A percentile compares a stretch with the other conserved stretches of the same genome.
These are phyloP conservation scores for Tetrax tetrax DNA, from an alignment of 2,113 vertebrate genomes.

Conservation along the genomic window DNA sequence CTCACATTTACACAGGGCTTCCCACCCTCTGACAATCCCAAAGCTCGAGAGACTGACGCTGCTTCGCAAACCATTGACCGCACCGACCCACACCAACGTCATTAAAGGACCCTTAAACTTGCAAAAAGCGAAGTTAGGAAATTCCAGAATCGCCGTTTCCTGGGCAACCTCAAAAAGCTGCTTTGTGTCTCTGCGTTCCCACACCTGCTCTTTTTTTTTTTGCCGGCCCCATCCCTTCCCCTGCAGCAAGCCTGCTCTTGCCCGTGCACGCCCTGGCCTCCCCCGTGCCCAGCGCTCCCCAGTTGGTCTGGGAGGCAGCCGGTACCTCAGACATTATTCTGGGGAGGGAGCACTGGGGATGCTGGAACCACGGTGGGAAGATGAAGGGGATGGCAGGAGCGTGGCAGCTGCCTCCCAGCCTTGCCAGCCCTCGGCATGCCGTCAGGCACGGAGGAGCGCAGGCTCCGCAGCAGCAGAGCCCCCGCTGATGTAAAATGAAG, in stretches of 20 bases:
- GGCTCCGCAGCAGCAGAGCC: not conserved
- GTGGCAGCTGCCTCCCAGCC: not conserved
- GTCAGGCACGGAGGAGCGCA: accelerated
- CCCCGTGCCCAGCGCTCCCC: not conserved
- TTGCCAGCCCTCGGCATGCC: not conserved
- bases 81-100: accelerated
- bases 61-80: not conserved
- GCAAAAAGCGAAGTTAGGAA: not conserved
- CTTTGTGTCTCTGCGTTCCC: not conserved
- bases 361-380: not conserved
- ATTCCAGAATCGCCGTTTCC: not conserved
- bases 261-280: accelerated
- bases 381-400: not conserved
- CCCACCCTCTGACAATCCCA: not conserved
- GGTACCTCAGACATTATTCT: not conserved
- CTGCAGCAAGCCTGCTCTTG: not conserved
- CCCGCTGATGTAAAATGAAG: not conserved
- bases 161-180: not conserved
- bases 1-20: not conserved
- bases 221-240: not conserved
- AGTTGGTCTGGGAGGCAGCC: not conserved
- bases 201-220: not conserved
- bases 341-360: not conserved
- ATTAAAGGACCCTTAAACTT: not conserved
- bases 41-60: not conserved